phyloP scores from a whole-genome alignment of 2,888 invertebrate genomes.

The Syritta pipiens region DNA sequence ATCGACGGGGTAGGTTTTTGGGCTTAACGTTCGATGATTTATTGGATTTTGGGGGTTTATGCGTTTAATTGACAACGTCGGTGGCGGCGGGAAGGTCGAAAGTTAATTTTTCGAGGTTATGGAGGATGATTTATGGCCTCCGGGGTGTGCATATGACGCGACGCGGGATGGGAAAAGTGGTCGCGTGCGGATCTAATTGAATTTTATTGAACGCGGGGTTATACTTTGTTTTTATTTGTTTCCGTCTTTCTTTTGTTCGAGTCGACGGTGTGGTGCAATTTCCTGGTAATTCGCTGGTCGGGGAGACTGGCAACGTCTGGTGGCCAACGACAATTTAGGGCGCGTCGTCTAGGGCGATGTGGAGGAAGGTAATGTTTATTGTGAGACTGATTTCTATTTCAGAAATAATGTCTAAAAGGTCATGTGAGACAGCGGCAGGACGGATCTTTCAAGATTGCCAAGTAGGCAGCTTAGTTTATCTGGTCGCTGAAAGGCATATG shows the following conservation, averaged over 20 bases:
- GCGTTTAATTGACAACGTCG: slow-evolving; percentile 27
- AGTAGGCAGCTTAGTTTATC: too few relatives aligned
- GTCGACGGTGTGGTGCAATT: slow-evolving; percentile 7
- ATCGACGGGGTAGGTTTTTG: too few relatives aligned
- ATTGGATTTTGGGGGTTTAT: slow-evolving; percentile 14
- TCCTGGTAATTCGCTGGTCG: too few relatives aligned
- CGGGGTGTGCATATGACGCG: slow-evolving; percentile 39
- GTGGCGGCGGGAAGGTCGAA: slow-evolving; percentile 27
- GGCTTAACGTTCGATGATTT: slow-evolving; percentile 25
- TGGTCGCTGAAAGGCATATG: too few relatives aligned
- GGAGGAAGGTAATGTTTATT: too few relatives aligned
- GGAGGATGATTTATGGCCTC: slow-evolving; percentile 45
- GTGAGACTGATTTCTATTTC: too few relatives aligned
- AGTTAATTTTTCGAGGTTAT: slow-evolving; percentile 25
- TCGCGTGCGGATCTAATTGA: slow-evolving; percentile 48
- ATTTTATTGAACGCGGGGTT: slow-evolving; percentile 29
- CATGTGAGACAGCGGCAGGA: too few relatives aligned
- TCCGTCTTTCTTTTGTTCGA: neutral
- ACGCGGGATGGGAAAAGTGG: slow-evolving; percentile 8
- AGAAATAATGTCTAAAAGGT: too few relatives aligned
- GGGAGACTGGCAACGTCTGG: too few relatives aligned
- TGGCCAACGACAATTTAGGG: too few relatives aligned
- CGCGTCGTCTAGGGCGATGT: too few relatives aligned
- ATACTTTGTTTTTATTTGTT: slow-evolving; percentile 8
- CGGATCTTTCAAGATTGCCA: too few relatives aligned